These are phyloP conservation scores for Intellagama lesueurii DNA, from an alignment of 2,797 vertebrate species.

Conservation along the genomic window DNA sequence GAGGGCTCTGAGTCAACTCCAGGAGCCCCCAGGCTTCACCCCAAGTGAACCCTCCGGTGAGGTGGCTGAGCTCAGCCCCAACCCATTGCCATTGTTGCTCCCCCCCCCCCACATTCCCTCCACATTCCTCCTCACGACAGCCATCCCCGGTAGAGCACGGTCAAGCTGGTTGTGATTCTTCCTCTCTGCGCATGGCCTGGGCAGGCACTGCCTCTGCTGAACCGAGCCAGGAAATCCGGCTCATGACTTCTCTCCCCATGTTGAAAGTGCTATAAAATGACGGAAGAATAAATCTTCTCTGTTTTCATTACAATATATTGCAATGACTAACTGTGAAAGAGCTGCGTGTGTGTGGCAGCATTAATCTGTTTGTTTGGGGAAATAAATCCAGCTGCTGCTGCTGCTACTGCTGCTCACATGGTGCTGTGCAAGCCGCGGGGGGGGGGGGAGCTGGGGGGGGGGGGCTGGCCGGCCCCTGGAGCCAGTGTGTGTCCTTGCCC, in stretches of 20 bases:
- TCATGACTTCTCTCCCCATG: background rate
- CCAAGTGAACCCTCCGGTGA: background rate
- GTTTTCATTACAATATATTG: constrained; percentile 2
- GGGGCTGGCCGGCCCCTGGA: too few species aligned
- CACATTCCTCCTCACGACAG: background rate
- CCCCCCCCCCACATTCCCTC: background rate
- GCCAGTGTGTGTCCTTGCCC: background rate
- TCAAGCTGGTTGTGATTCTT: background rate
- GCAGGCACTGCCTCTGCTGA: background rate
- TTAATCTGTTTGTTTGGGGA: background rate
- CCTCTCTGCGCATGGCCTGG: too few species aligned
- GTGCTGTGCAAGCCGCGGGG: background rate
- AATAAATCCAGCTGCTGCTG: background rate
- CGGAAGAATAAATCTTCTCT: background rate
- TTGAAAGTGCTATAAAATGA: background rate
- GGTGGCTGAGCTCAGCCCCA: too few species aligned
- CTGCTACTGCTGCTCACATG: background rate
- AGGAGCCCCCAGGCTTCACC: background rate
- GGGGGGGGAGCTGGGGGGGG: too few species aligned
- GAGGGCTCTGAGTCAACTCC: too few species aligned
- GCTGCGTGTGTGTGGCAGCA: background rate
- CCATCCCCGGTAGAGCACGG: background rate
- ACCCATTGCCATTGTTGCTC: background rate
- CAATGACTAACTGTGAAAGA: background rate
- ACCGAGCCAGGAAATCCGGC: background rate